These are phyloP conservation scores for Stylophora pistillata DNA, from an alignment of 64 coral and sea anemone genomes.

Conservation along the genomic window DNA sequence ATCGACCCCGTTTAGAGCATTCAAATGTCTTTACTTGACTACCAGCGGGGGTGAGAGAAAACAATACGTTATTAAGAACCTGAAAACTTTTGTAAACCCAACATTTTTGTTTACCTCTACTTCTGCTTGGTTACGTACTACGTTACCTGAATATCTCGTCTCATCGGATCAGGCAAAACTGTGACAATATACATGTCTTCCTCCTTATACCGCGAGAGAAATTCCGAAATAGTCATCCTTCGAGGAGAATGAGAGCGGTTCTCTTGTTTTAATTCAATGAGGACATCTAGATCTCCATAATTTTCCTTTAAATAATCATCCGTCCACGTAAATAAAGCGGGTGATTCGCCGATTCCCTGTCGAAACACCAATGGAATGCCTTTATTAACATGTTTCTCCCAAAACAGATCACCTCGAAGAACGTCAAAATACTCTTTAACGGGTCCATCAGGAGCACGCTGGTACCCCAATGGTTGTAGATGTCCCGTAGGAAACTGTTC, in stretches of 20 bases:
- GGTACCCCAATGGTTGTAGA: constrained; percentile 75
- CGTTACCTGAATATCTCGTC: constrained; percentile 77
- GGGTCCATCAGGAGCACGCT: constrained; percentile 63
- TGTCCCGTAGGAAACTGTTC: constrained; percentile 59
- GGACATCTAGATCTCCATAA: constrained; percentile 85
- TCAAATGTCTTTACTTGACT: too few species aligned
- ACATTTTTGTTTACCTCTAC: neutral
- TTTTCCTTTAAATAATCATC: constrained; percentile 64
- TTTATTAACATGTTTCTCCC: constrained; percentile 73
- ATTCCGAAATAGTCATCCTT: constrained; percentile 78
- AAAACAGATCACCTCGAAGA: constrained; percentile 70
- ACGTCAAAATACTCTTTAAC: constrained; percentile 66
- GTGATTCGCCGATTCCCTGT: constrained; percentile 74
- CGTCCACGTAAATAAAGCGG: constrained; percentile 66
- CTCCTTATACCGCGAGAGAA: constrained; percentile 68
- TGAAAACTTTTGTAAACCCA: neutral
- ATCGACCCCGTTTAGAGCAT: too few species aligned
- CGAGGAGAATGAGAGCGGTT: constrained; percentile 62
- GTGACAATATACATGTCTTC: constrained; percentile 84
- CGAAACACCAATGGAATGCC: constrained; percentile 73
- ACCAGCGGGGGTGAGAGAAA: too few species aligned
- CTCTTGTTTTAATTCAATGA: constrained; percentile 87
- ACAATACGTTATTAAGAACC: too few species aligned
- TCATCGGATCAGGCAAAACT: constrained; percentile 81
- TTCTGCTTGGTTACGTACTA: too few species aligned